These are phyloP conservation scores for Macroramphosus scolopax DNA, from an alignment of 2,797 vertebrate species.

Conservation along the genomic window DNA sequence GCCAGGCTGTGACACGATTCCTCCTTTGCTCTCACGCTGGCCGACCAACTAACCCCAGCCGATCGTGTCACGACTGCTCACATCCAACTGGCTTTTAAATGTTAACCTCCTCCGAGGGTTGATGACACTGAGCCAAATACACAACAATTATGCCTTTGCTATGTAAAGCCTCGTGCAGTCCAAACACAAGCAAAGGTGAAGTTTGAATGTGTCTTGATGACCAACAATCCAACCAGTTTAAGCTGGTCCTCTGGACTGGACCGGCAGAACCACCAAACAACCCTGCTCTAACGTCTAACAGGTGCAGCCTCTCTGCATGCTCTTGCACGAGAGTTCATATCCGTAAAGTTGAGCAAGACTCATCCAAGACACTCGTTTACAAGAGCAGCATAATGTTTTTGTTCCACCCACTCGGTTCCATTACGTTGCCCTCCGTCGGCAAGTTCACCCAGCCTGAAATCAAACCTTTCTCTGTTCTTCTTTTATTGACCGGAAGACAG, in stretches of 20 bases:
- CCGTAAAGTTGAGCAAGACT: neutral
- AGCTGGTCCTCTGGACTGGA: too few species aligned
- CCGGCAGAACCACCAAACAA: too few species aligned
- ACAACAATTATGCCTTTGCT: constrained; percentile 26
- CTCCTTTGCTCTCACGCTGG: constrained; percentile 27
- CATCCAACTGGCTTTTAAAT: constrained; percentile 53
- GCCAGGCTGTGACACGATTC: constrained; percentile 42
- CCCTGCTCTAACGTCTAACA: too few species aligned
- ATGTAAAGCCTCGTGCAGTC: constrained; percentile 34
- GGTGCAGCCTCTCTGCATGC: neutral
- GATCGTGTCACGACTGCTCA: constrained; percentile 48
- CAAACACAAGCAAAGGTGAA: too few species aligned
- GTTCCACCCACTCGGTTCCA: constrained; percentile 13
- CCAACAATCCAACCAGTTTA: too few species aligned
- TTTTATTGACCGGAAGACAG: constrained; percentile 19
- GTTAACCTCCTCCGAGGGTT: constrained; percentile 43
- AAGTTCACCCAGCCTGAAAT: constrained; percentile 14
- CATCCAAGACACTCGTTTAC: constrained; percentile 4
- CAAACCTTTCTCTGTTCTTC: constrained; percentile 5
- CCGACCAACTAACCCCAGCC: constrained; percentile 21
- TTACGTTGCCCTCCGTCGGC: constrained; percentile 21
- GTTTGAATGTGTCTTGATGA: too few species aligned
- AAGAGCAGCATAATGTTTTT: neutral
- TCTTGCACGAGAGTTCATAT: neutral
- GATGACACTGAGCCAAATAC: constrained; percentile 42